These are phyloP conservation scores for Megamerina dolium DNA, from an alignment of 2,888 invertebrate species.

Conservation along the genomic window DNA sequence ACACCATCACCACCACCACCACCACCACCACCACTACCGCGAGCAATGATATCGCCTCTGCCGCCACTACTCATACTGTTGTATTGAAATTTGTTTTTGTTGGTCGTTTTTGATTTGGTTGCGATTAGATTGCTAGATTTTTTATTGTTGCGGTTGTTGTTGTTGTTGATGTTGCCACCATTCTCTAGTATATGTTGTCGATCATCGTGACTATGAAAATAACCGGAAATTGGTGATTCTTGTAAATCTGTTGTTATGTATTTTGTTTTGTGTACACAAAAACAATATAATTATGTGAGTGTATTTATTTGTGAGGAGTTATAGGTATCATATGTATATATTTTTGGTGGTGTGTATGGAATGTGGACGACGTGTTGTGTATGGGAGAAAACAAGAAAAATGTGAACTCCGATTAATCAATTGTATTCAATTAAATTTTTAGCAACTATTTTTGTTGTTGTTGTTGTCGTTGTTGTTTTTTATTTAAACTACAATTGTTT, in stretches of 20 bases:
- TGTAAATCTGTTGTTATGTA: slow-evolving; percentile 10
- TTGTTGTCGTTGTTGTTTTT: slow-evolving; percentile 1
- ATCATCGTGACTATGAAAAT: slow-evolving; percentile 19
- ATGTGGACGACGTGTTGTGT: not conserved
- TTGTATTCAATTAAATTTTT: too few species aligned
- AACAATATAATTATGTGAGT: too few species aligned
- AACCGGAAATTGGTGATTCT: slow-evolving; percentile 19
- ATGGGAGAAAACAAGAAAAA: slow-evolving; percentile 25
- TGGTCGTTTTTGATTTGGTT: slow-evolving; percentile 8
- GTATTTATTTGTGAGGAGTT: too few species aligned
- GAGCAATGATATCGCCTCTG: not conserved
- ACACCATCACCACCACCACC: slow-evolving; percentile 1
- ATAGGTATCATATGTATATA: too few species aligned
- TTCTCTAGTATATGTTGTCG: slow-evolving; percentile 9
- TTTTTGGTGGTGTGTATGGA: not conserved
- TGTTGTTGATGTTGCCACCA: slow-evolving; percentile 4
- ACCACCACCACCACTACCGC: slow-evolving; percentile 4
- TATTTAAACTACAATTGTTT: not conserved
- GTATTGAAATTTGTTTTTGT: slow-evolving; percentile 4
- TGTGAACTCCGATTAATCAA: slow-evolving; percentile 24
- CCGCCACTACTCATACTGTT: slow-evolving; percentile 8
- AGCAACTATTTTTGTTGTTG: slow-evolving; percentile 4
- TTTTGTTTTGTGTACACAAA: too few species aligned
- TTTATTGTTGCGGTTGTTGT: slow-evolving; percentile 9
- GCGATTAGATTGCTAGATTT: slow-evolving; percentile 10